phyloP scores from a whole-genome alignment of 2,888 invertebrate genomes.

The Hyposoter dolosus region DNA sequence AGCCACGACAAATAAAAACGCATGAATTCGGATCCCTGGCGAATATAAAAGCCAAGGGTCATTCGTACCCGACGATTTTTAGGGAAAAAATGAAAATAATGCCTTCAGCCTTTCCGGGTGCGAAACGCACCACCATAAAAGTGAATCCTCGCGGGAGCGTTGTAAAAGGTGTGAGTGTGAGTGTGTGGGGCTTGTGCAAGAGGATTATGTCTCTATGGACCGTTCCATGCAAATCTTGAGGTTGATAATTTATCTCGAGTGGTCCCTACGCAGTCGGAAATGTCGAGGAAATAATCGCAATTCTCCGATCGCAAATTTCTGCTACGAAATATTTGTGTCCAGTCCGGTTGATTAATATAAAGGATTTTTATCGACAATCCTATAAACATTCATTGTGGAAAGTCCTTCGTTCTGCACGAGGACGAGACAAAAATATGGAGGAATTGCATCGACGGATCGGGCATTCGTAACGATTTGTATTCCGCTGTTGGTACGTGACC shows the following conservation, averaged over 20 bases:
- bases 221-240: background rate
- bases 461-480: slow-evolving; percentile 8
- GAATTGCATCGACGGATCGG: slow-evolving; percentile 7
- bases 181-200: background rate
- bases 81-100: background rate
- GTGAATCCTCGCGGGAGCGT: slow-evolving; percentile 6
- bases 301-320: background rate
- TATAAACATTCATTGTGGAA: background rate
- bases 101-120: slow-evolving; percentile 3
- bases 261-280: background rate
- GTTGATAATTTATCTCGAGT: background rate
- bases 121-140: slow-evolving; percentile 17
- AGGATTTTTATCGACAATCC: background rate
- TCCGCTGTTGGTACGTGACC: background rate
- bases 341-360: background rate
- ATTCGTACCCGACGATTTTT: background rate
- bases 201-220: background rate
- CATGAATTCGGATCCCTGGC: background rate
- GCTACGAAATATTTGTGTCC: background rate
- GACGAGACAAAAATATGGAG: background rate
- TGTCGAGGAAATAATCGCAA: background rate
- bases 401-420: background rate
- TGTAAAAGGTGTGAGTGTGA: background rate
- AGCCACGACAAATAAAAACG: background rate
- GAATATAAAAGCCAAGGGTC: slow-evolving; percentile 1